Evolutionary conservation across 2,888 invertebrate genomes (phyloP), one percentile per base, ranked within the genome.

Genomic region (Itoplectis maculator): DNA sequence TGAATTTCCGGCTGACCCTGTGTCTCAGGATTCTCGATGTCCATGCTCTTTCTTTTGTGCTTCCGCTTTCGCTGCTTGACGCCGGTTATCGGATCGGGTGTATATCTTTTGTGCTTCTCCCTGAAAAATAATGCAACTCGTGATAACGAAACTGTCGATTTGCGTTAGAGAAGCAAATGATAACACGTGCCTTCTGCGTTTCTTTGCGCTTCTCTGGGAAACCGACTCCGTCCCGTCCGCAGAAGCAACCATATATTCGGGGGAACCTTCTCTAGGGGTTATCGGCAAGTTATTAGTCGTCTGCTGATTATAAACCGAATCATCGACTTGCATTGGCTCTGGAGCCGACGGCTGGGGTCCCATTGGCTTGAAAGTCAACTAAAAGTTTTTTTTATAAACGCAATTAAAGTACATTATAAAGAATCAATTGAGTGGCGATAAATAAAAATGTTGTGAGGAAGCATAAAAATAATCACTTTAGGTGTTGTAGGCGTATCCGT

Each of bases 81-180:
- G 0, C 92, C 92, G 20, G 92, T 92, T 0, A 95, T 95, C 1
- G 95, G 95, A 89, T 96, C 96, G 0, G 96, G 96, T 0, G 96
- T 96, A 88, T 96, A 96, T 82, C 96, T 94, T 89, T 96, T 95
- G 88, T 97, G 97, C 88, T 97, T 97, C 88, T 97, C 97, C 59
- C 92, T 92, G 70, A 81, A 45, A n/a, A 68, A 54, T 35, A 35
- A 11, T 5, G 4, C 42, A n/a, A 42, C 18, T 7, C 37, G 23
- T n/a, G 13, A 66, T 56, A 8, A 9, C 47, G 63, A 51, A 49
- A 18, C 6, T 49, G 18, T 49, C 18, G 18, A 18, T 29, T 11
- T 73, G 45, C 56, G 63, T 79, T 42, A 40, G 47, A 70, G 0
- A n/a, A 11, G 23, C n/a, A 5, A 15, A 45, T 70, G 56, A 51